Percentiles rank a stretch among this genome's conserved stretches.
Conservation (phyloP, 2,888 invertebrate species). For the Autographa pulchrina region DNA sequence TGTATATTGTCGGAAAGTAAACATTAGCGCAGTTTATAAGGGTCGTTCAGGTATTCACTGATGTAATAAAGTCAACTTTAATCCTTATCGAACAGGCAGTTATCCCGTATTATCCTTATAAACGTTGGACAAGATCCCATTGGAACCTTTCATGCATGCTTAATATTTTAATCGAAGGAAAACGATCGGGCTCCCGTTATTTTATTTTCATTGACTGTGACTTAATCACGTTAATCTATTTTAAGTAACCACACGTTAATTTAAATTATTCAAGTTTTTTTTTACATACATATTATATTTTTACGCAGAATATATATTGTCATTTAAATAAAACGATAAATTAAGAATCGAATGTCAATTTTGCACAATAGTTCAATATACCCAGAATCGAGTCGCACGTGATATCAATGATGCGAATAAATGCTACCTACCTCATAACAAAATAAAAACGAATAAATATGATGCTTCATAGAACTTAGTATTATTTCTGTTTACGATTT, state of each 20-base stretch:
- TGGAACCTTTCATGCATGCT: constrained; percentile 46
- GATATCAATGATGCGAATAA: neutral
- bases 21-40: constrained; percentile 42
- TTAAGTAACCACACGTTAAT: neutral
- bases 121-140: constrained; percentile 52
- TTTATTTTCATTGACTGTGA: constrained; percentile 7
- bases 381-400: neutral
- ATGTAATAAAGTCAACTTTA: constrained; percentile 58
- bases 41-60: constrained; percentile 50
- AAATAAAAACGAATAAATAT: too few relatives aligned
- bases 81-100: constrained; percentile 60
- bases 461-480: too few relatives aligned
- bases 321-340: neutral
- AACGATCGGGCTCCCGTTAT: constrained; percentile 31
- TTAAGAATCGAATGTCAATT: neutral
- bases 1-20: constrained; percentile 35
- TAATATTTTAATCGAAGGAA: constrained; percentile 49
- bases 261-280: neutral
- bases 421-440: too few relatives aligned
- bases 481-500: too few relatives aligned
- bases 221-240: neutral
- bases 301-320: neutral
- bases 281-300: neutral
- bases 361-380: neutral
- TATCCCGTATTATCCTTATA: constrained; percentile 57